Base-by-base conservation (phyloP, 2,888 invertebrate genomes). In the Hoplodrina ambigua region DNA sequence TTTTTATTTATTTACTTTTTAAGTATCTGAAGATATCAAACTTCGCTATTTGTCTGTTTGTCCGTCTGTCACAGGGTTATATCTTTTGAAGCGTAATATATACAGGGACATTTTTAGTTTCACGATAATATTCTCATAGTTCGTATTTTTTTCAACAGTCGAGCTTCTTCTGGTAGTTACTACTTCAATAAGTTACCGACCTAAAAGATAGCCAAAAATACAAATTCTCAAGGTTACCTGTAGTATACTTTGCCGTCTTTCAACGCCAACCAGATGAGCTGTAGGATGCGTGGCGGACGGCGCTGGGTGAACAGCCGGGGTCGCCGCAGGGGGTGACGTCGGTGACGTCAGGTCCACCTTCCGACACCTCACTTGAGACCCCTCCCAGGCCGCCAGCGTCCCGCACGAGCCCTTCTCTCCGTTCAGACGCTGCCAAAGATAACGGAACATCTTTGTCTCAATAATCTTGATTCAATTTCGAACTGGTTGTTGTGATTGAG, bases 341-440 rank as follows among this genome's bases (percentile, higher is more conserved):
- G 96, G 96, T 0, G 95, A 95, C 2, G 95, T 95, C 7, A 96
- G 87, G 77, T 96, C 96, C 53, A 96, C 96, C 89, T 97, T 97
- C 69, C 97, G 96, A 86, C 97, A 97, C 49, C 97, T 91, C 37
- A 97, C 97, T 7, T 96, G 96, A 56, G 96, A 96, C 7, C 96
- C 96, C 77, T 97, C 97, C 97, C 97, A 97, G n/a, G 96, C 97
- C 0, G 97, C 97, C 50, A 97, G 96, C n/a, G 97, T 97, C 81
- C 97, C 96, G 85, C 96, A 97, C 65, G 97, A 97, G 54, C 97
- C 97, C 87, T 97, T 97, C 86, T 97, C 97, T 86, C 97, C 96
- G 77, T 97, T 97, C 73, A 97, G 92, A 81, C 97, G 96, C 97
- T 97, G 90, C 64, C 86, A 85, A 61, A 86, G 81, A 80, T 85